Evolutionary conservation across 1,140 invertebrate species (phyloP).

Genomic region (Euura lappo): DNA sequence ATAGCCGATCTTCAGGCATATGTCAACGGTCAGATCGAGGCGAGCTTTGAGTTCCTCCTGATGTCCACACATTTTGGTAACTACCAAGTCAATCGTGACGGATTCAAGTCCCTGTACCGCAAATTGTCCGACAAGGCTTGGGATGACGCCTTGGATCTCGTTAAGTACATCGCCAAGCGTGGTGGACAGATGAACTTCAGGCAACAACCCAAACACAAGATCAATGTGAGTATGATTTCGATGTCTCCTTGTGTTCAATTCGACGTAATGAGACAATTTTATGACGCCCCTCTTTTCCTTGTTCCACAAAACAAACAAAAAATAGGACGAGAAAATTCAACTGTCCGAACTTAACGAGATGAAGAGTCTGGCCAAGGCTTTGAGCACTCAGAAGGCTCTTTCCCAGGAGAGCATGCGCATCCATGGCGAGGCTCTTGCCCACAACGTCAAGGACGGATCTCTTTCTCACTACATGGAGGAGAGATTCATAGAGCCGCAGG

Average conservation of each 20-base stretch:
- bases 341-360: conserved; percentile 64
- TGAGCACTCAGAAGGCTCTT: conserved; percentile 76
- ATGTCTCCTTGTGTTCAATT: conserved; percentile 56
- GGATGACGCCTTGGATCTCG: conserved; percentile 74
- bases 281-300: not conserved
- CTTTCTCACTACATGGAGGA: conserved; percentile 77
- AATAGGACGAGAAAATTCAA: conserved; percentile 23
- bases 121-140: conserved; percentile 77
- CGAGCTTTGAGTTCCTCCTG: conserved; percentile 76
- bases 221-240: conserved; percentile 22
- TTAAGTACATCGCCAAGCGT: conserved; percentile 77
- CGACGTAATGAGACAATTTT: too few species aligned
- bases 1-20: conserved; percentile 64
- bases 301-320: conserved; percentile 39
- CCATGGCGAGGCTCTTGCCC: conserved; percentile 56
- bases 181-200: conserved; percentile 65
- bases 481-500: conserved; percentile 73
- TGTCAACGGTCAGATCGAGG: conserved; percentile 68
- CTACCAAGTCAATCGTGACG: conserved; percentile 75
- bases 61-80: conserved; percentile 80
- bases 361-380: conserved; percentile 72
- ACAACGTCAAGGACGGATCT: conserved; percentile 45
- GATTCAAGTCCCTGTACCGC: conserved; percentile 77
- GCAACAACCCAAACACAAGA: conserved; percentile 42
- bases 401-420: conserved; percentile 72